Conservation (phyloP, 2,888 invertebrate genomes). For the Lepidochrysops patricia region DNA sequence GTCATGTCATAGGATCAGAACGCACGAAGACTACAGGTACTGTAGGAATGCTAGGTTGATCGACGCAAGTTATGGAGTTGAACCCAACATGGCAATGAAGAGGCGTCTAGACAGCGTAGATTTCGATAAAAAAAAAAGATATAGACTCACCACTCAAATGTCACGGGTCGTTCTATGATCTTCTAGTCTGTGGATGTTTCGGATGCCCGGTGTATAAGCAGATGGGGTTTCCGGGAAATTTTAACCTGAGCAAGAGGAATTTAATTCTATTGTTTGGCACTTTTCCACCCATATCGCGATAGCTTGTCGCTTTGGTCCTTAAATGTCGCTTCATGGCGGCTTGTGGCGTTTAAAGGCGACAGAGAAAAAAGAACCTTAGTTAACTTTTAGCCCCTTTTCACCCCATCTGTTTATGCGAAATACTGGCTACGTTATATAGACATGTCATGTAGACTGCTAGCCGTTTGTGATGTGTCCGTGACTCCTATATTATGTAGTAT, state of each 20-base stretch:
- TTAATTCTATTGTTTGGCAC: too few species aligned
- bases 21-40: constrained; percentile 48
- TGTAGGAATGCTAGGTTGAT: constrained; percentile 49
- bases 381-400: too few species aligned
- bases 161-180: constrained; percentile 63
- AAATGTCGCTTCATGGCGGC: too few species aligned
- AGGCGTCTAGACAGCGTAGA: constrained; percentile 48
- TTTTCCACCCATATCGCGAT: too few species aligned
- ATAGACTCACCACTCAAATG: constrained; percentile 48
- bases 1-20: constrained; percentile 44
- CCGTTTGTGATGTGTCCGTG: background rate
- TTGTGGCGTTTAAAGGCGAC: too few species aligned
- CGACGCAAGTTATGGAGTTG: constrained; percentile 46
- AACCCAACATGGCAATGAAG: constrained; percentile 53
- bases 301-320: too few species aligned
- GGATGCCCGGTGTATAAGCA: background rate
- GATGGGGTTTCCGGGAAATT: too few species aligned
- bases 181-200: constrained; percentile 32
- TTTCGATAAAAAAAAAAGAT: constrained; percentile 54
- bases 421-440: background rate
- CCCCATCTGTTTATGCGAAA: background rate
- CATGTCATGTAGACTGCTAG: background rate
- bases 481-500: background rate
- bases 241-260: too few species aligned
- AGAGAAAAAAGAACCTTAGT: too few species aligned